Base-by-base conservation (phyloP, 2,797 vertebrate genomes). In the Pseudopleuronectes americanus region DNA sequence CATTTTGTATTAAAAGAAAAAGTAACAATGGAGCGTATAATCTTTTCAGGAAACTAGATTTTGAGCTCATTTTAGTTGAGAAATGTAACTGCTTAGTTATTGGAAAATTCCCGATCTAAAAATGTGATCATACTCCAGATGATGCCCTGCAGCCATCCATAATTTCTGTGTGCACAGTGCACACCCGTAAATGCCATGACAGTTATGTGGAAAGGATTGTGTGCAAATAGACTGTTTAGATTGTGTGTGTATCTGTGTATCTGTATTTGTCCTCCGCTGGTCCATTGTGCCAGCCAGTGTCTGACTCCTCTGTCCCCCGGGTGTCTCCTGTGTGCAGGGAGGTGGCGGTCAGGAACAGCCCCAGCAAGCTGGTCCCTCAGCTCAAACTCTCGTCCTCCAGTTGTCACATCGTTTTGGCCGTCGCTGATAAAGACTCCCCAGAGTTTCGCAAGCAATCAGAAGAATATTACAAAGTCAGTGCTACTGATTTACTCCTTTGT, bases 341-440 rank as follows among this genome's bases (percentile, higher is more conserved):
- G 71, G 97, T 95, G 22, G 96, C 96, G 0, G 59, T 80, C 60
- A 94, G 94, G 79, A 98, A 97, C 92, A 99, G 97, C 74, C 98
- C 97, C 7, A 80, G 91, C 80, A 86, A 33, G 36, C 76, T 92
- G 47, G 38, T 96, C 61, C 59, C 76, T 1, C 83, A 88, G 6
- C 78, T 90, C 0, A 85, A 43, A 4, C 61, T 53, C 21, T 74
- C 74, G 0, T 92, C 87, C 0, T 77, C 80, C 0, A 21, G 76
- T 76, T 97, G 94, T 12, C 81, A 84, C 36, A 86, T 98, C 4
- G 83, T 96, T 0, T 81, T 99, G 24, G 90, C 90, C 0, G 84
- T 98, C 52, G 97, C 96, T 14, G 93, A 98, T 64, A 88, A 98
- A 0, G 97, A 99, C 85, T 96, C 97, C 4, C 94, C 95, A 0